Base-by-base conservation (phyloP, 2,113 vertebrate species). In the Otis tarda region DNA sequence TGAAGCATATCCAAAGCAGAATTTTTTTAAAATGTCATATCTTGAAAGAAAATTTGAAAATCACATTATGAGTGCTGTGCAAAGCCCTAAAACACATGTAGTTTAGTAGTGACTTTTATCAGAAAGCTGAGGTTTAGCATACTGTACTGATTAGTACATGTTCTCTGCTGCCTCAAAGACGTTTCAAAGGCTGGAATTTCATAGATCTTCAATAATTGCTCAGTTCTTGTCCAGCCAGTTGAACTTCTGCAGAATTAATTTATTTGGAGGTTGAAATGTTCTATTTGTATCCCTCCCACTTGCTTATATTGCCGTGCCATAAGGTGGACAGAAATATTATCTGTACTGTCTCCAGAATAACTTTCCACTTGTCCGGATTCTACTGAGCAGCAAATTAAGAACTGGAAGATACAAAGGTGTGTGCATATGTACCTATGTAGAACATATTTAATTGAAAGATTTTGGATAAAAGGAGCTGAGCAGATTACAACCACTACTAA, bases 11-110 rank as follows among this genome's bases (percentile, higher is more conserved):
- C 14, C 19, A 49, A 81, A 68, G 21, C 30, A 89, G 30, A 76
- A 35, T 2, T 0, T 3, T 28, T 45, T 61, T 37, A 0, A 50
- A 75, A 81, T 74, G 19, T 50, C 27, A 6, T 24, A 35, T 59
- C 65, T 68, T 84, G 39, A 75, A 84, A 89, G 35, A 75, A 83
- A 94, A 89, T 53, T 64, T 83, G 47, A 75, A 94, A 92, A 89
- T 78, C 21, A 23, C 14, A 39, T 63, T 64, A 22, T 0, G 2
- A 59, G 6, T 74, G 50, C 49, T 79, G 3, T 53, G 33, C 49
- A 86, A 92, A 89, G 16, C 50, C 31, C n/a, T n/a, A 55, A 80
- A 75, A 1, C 14, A 24, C 35, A 68, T 64, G 30, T 68, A 82
- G 84, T 68, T 93, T 89, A 78, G 45, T 37, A 41, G 45, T 50